phyloP scores from a whole-genome alignment of 2,888 invertebrate genomes.

The Rotaria macrura region DNA sequence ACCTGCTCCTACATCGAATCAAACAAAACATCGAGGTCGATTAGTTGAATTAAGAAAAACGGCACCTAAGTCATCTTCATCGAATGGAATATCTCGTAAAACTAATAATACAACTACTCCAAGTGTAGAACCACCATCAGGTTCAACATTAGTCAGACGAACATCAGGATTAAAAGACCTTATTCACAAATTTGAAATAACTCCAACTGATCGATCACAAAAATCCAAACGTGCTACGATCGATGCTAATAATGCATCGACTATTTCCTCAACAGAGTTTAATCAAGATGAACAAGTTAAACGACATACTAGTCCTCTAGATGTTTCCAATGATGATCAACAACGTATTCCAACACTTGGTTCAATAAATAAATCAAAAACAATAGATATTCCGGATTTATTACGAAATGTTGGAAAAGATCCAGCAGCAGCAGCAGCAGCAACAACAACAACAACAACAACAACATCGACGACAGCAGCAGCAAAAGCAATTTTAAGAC shows the following conservation, averaged over 20 bases:
- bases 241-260: background rate
- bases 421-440: background rate
- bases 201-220: background rate
- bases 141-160: background rate
- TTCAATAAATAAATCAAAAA: background rate
- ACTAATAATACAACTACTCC: background rate
- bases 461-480: background rate
- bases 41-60: background rate
- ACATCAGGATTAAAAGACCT: background rate
- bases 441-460: background rate
- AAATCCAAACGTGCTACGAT: background rate
- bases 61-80: background rate
- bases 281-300: background rate
- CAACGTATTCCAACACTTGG: background rate
- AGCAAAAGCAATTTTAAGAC: background rate
- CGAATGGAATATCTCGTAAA: background rate
- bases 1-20: background rate
- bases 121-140: background rate
- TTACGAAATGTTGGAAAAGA: conserved; percentile 13
- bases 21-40: background rate
- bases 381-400: conserved; percentile 8
- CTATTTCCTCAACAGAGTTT: no score
- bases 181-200: background rate
- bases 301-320: background rate
- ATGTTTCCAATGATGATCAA: background rate